Evolutionary conservation across 2,797 vertebrate genomes (phyloP).

Genomic region (Gila robusta): DNA sequence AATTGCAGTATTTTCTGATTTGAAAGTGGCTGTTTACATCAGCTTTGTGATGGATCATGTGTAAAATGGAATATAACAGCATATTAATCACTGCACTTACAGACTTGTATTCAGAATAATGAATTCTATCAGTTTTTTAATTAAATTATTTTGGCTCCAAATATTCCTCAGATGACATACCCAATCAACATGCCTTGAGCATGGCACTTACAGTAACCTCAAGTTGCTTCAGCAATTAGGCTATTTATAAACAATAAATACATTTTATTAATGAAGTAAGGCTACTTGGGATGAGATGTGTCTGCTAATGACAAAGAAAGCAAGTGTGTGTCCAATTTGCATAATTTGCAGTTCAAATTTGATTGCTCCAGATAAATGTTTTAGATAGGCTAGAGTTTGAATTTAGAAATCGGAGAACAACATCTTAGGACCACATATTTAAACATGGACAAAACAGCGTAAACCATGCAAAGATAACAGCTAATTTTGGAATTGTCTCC

Average conservation of each 20-base stretch:
- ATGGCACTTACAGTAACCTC: not conserved
- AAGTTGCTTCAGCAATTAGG: not conserved
- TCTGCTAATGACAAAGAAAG: not conserved
- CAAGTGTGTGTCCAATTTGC: not conserved
- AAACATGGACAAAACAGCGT: not conserved
- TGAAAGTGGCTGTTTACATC: conserved; percentile 3
- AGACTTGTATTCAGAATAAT: conserved; percentile 8
- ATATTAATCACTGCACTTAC: not conserved
- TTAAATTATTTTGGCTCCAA: not conserved
- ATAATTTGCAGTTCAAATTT: not conserved
- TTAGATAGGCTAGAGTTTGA: not conserved
- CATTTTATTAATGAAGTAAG: not conserved
- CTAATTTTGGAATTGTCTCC: no score
- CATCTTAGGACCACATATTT: not conserved
- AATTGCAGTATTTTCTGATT: conserved; percentile 9
- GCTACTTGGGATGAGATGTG: not conserved
- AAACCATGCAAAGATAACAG: not conserved
- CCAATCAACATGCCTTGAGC: not conserved
- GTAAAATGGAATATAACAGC: conserved; percentile 2
- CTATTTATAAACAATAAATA: not conserved
- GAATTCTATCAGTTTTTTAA: not conserved
- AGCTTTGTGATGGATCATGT: conserved; percentile 6
- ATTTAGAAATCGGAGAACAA: not conserved
- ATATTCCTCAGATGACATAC: not conserved
- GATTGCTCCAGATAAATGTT: not conserved